Conservation (phyloP, 2,797 vertebrate species). For the Pseudochaenichthys georgianus region DNA sequence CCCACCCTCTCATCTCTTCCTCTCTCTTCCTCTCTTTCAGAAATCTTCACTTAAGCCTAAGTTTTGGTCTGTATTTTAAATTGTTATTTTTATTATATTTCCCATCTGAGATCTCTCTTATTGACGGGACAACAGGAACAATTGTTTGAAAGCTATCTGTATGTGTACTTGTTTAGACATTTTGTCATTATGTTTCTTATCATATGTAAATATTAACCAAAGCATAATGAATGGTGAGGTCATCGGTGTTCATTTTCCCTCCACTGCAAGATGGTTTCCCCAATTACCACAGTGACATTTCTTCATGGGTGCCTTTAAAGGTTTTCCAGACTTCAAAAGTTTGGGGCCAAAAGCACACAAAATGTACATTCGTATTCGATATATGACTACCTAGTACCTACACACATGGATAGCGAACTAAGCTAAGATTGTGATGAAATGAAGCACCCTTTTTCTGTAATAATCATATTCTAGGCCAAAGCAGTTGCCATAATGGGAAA, state of each 20-base stretch:
- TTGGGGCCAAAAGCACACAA: background rate
- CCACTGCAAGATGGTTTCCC: background rate
- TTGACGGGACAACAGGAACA: conserved; percentile 21
- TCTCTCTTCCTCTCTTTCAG: conserved; percentile 56
- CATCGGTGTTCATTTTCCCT: background rate
- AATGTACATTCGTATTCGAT: background rate
- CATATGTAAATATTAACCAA: background rate
- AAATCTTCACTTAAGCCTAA: conserved; percentile 75
- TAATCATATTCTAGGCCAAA: background rate
- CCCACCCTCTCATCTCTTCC: conserved; percentile 45
- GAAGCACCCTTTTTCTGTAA: background rate
- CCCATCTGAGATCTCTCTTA: conserved; percentile 72
- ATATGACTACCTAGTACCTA: background rate
- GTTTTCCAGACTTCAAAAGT: background rate
- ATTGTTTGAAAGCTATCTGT: conserved; percentile 12
- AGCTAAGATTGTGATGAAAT: background rate
- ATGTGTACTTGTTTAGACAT: conserved; percentile 2
- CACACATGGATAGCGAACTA: background rate
- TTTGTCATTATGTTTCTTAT: too few relatives aligned
- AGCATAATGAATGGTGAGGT: background rate
- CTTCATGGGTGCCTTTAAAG: background rate
- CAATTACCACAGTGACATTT: background rate
- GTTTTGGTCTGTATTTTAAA: conserved; percentile 69
- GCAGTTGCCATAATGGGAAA: background rate
- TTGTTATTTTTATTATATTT: conserved; percentile 70